These are phyloP conservation scores for Hetaerina americana DNA, from an alignment of 1,140 invertebrate species.

Conservation along the genomic window DNA sequence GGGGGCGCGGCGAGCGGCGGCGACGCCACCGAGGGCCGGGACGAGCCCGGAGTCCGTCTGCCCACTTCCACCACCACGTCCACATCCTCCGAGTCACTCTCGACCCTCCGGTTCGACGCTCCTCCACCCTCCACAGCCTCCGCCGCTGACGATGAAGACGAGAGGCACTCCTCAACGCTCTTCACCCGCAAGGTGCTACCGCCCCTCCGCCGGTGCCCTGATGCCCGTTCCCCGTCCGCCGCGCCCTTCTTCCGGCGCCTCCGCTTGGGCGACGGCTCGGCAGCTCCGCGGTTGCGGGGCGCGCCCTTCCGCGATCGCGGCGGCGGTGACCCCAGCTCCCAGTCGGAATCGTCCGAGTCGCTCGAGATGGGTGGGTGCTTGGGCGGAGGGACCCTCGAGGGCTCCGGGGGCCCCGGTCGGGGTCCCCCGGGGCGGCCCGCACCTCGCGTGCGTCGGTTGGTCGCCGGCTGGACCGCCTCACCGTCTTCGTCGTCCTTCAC, in stretches of 20 bases:
- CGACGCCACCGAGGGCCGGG: not conserved
- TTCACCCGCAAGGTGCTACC: not conserved
- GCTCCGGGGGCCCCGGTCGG: not conserved
- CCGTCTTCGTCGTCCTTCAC: not conserved
- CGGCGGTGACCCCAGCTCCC: not conserved
- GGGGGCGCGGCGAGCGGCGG: not conserved
- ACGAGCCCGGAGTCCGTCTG: not conserved
- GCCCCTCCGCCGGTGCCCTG: constrained; percentile 5
- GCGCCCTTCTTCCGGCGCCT: not conserved
- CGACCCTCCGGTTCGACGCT: not conserved
- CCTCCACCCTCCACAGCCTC: not conserved
- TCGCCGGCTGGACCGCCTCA: not conserved
- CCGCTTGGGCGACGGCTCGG: not conserved
- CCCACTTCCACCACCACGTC: not conserved
- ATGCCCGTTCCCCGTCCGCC: not conserved
- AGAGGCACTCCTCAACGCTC: not conserved
- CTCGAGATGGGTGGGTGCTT: constrained; percentile 21
- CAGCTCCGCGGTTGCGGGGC: too few relatives aligned
- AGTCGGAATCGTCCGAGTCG: not conserved
- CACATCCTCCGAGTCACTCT: constrained; percentile 9
- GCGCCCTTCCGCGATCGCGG: not conserved
- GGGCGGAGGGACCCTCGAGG: constrained; percentile 24
- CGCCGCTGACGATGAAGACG: not conserved
- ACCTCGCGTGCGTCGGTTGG: constrained; percentile 15
- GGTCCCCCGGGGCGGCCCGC: constrained; percentile 25